These are phyloP conservation scores for Diadophis punctatus DNA, from an alignment of 2,113 vertebrate species.

Conservation along the genomic window DNA sequence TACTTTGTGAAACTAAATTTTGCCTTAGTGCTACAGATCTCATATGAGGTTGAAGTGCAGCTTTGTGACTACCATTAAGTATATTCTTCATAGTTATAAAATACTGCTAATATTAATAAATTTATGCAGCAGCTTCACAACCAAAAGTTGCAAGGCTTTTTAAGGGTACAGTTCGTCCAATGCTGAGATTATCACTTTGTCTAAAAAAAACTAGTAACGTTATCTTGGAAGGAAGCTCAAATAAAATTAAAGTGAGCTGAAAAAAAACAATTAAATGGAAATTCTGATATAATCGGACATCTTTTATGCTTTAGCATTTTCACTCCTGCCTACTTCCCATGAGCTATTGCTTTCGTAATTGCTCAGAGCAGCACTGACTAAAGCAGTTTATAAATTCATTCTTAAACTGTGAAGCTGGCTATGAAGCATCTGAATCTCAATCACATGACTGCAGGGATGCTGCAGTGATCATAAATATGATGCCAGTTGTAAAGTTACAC, in stretches of 20 bases:
- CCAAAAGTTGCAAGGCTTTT: conserved; percentile 54
- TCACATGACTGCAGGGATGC: neutral
- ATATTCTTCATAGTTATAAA: conserved; percentile 46
- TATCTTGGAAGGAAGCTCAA: conserved; percentile 31
- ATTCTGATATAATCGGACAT: neutral
- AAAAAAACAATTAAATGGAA: neutral
- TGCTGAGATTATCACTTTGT: conserved; percentile 55
- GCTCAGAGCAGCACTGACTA: neutral
- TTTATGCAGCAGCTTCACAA: conserved; percentile 48
- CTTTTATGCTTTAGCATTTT: neutral
- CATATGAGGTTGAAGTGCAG: conserved; percentile 23
- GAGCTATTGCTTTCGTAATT: neutral
- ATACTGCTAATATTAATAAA: conserved; percentile 51
- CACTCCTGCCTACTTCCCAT: neutral
- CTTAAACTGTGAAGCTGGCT: neutral
- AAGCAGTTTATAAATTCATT: neutral
- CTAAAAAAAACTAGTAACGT: conserved; percentile 37
- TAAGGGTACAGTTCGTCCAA: conserved; percentile 35
- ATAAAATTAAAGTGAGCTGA: neutral
- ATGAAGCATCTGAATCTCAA: neutral
- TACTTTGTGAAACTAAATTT: neutral
- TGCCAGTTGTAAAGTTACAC: neutral
- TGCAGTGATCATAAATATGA: neutral
- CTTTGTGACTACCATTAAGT: conserved; percentile 47
- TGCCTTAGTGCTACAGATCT: conserved; percentile 4